Conservation (phyloP, 2,888 invertebrate species). For the Andrena dorsata region DNA sequence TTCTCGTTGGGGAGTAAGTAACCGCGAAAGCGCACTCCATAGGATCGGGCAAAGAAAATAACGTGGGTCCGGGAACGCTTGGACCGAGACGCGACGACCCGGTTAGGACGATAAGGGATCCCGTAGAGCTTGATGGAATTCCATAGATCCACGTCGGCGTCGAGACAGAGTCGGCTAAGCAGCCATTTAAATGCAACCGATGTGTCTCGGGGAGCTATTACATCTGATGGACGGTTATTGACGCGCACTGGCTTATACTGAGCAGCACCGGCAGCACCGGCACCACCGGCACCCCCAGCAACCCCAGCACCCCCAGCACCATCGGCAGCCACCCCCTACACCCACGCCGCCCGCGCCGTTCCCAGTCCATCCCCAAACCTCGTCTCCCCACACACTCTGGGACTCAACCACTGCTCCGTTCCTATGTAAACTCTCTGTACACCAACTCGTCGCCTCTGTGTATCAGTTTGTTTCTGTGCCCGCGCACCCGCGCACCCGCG, state of each 20-base stretch:
- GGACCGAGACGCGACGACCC: constrained; percentile 80
- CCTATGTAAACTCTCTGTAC: constrained; percentile 60
- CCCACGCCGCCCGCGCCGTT: constrained; percentile 49
- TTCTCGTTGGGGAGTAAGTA: constrained; percentile 35
- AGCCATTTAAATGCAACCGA: constrained; percentile 85
- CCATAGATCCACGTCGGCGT: constrained; percentile 85
- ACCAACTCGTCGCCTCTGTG: constrained; percentile 29
- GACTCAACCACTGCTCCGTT: constrained; percentile 52
- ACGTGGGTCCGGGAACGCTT: constrained; percentile 69
- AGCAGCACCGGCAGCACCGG: constrained; percentile 75
- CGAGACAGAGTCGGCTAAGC: constrained; percentile 85
- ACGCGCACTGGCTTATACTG: constrained; percentile 84
- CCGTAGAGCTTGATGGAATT: constrained; percentile 85
- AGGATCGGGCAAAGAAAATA: constrained; percentile 69
- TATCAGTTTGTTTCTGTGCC: constrained; percentile 14
- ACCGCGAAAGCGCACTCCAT: constrained; percentile 64
- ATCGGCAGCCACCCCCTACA: constrained; percentile 44
- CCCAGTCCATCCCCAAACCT: constrained; percentile 35
- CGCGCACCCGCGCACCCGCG: background rate
- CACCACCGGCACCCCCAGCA: constrained; percentile 28
- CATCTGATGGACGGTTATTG: constrained; percentile 85
- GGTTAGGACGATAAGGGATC: constrained; percentile 84
- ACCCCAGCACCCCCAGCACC: constrained; percentile 20
- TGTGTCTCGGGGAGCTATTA: constrained; percentile 85
- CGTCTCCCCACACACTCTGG: constrained; percentile 42